Evolutionary conservation across 2,888 invertebrate species (phyloP).

Genomic region (Teinopalpus imperialis): DNA sequence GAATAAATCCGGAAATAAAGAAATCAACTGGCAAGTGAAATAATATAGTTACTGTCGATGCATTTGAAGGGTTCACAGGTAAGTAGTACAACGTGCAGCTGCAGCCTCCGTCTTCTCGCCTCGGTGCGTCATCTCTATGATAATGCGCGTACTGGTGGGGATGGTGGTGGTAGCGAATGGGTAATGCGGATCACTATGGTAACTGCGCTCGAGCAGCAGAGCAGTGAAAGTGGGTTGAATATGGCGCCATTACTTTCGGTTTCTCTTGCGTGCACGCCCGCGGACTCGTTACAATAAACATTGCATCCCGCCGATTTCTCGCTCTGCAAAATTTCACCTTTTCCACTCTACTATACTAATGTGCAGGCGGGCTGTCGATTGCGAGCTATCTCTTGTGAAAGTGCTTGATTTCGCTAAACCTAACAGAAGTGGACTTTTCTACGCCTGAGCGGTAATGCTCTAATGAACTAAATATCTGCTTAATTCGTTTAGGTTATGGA

Average conservation of each 20-base stretch:
- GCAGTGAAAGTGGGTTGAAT: constrained; percentile 81
- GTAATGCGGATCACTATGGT: constrained; percentile 26
- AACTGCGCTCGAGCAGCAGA: constrained; percentile 49
- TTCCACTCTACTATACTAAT: constrained; percentile 65
- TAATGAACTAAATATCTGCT: constrained; percentile 8
- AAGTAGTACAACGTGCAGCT: background rate
- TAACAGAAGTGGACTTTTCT: constrained; percentile 16
- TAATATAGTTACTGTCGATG: too few relatives aligned
- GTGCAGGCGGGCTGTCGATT: constrained; percentile 51
- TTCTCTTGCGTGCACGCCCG: constrained; percentile 75
- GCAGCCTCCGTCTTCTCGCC: background rate
- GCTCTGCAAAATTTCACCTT: constrained; percentile 79
- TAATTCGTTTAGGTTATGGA: background rate
- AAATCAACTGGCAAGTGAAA: too few relatives aligned
- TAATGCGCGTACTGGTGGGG: constrained; percentile 1
- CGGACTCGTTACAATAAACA: constrained; percentile 78
- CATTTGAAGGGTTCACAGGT: constrained; percentile 3
- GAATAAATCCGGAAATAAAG: too few relatives aligned
- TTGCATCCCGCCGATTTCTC: constrained; percentile 81
- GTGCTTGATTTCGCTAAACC: constrained; percentile 42
- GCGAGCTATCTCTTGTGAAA: constrained; percentile 58
- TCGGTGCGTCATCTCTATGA: background rate
- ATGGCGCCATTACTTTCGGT: constrained; percentile 79
- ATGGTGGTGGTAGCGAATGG: constrained; percentile 19
- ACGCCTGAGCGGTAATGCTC: constrained; percentile 2